These are phyloP conservation scores for Chaetops frenatus DNA, from an alignment of 2,113 vertebrate species.

Conservation along the genomic window DNA sequence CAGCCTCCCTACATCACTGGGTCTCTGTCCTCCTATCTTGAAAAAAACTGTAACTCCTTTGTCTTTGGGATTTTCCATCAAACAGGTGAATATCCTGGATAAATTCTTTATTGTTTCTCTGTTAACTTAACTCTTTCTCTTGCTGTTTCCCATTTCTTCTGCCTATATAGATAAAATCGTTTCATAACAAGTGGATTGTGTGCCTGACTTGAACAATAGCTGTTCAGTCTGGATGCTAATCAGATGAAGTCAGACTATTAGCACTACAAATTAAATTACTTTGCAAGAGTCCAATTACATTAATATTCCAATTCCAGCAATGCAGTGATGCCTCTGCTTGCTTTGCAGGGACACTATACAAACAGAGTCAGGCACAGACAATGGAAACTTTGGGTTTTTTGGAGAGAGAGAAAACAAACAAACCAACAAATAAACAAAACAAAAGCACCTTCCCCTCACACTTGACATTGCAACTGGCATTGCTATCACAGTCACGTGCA, in stretches of 20 bases:
- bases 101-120: background rate
- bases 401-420: background rate
- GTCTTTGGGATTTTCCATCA: background rate
- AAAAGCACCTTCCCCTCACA: background rate
- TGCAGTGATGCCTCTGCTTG: background rate
- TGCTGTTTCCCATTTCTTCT: background rate
- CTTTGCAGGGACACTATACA: background rate
- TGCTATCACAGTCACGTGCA: background rate
- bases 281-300: background rate
- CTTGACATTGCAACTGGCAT: background rate
- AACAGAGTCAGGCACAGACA: background rate
- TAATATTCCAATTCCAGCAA: constrained; percentile 8
- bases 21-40: background rate
- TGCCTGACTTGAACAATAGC: background rate
- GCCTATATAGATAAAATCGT: background rate
- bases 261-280: constrained; percentile 13
- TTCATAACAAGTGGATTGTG: background rate
- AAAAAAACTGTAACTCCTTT: constrained; percentile 16
- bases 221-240: background rate
- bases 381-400: background rate
- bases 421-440: background rate
- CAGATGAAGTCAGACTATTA: background rate
- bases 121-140: background rate
- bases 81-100: background rate
- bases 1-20: background rate